Evolutionary conservation across 1,140 invertebrate species (phyloP), one percentile per base, ranked within the genome.

Genomic region (Anagrus nilaparvatae): DNA sequence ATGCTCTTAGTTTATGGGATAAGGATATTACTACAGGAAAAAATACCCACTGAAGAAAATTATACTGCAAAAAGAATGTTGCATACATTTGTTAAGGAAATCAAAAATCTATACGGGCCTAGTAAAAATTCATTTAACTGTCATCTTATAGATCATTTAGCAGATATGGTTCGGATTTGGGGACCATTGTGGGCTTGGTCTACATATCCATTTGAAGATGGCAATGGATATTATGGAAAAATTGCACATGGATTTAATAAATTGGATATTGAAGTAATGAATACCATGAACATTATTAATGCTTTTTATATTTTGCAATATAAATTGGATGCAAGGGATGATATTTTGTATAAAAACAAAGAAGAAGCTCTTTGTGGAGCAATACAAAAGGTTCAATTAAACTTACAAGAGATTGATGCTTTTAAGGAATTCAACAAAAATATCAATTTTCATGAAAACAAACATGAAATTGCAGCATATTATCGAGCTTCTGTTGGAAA

Each of bases 241-340:
- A 41, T 41, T n/a, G 33, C 4, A 1, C 40, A 41, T 12, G 30
- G 40, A 16, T 20, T 21, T 6, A 41, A 41, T 16, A 41, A 33
- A 33, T 24, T 41, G 7, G 40, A 41, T 20, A 20, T 33, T 17
- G 40, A 41, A 21, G 9, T 41, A 1, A 32, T 32, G 3, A 41
- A 41, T 29, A 41, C 40, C 5, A 9, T 41, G 12, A 41, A 23
- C 5, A 4, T 29, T 4, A 5, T 25, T 5, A 32, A 43, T 28
- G n/a, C n/a, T n/a, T n/a, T n/a, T n/a, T n/a, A n/a, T n/a, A n/a
- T n/a, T n/a, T n/a, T n/a, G n/a, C n/a, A n/a, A n/a, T n/a, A n/a
- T n/a, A n/a, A n/a, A n/a, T n/a, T n/a, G n/a, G n/a, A n/a, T n/a
- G n/a, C n/a, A n/a, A n/a, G n/a, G n/a, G n/a, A n/a, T n/a, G n/a